Percentiles rank a stretch among this genome's conserved stretches.
phyloP scores from a whole-genome alignment of 2,113 vertebrate species.

The Gorilla gorilla region DNA sequence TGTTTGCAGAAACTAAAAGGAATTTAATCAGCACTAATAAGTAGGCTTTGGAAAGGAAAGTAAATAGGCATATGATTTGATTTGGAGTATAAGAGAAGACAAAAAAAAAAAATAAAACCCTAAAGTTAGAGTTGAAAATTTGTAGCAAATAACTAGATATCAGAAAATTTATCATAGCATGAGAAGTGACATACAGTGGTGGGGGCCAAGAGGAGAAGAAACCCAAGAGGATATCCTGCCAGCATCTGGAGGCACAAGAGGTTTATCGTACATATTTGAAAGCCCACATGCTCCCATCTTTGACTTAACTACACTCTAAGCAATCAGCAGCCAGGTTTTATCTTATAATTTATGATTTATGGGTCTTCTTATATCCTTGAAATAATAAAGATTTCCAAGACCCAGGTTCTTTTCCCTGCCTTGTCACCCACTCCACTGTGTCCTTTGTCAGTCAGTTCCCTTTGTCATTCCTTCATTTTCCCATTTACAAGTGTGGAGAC shows the following conservation, averaged over 20 bases:
- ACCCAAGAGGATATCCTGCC: not conserved
- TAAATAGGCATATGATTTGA: not conserved
- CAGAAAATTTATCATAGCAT: not conserved
- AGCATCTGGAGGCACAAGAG: not conserved
- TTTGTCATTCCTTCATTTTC: not conserved
- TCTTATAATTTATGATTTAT: slow-evolving; percentile 44
- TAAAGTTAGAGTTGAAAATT: not conserved
- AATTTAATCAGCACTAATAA: not conserved
- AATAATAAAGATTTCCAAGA: not conserved
- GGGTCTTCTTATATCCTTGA: slow-evolving; percentile 3
- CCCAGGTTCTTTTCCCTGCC: not conserved
- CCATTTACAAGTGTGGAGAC: not conserved
- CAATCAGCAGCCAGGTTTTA: not conserved
- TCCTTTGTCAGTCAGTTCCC: not conserved
- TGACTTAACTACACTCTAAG: not conserved
- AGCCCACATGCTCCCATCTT: not conserved
- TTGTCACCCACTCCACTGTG: not conserved
- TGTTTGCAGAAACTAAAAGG: not conserved
- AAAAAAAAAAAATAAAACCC: not conserved
- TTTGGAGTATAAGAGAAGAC: not conserved
- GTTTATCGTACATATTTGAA: not conserved
- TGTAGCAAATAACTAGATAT: not conserved
- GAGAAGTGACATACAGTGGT: not conserved
- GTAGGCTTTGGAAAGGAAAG: not conserved
- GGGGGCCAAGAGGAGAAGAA: not conserved